These are phyloP conservation scores for Gonocerus acuteangulatus DNA, from an alignment of 2,888 invertebrate species.

Conservation along the genomic window DNA sequence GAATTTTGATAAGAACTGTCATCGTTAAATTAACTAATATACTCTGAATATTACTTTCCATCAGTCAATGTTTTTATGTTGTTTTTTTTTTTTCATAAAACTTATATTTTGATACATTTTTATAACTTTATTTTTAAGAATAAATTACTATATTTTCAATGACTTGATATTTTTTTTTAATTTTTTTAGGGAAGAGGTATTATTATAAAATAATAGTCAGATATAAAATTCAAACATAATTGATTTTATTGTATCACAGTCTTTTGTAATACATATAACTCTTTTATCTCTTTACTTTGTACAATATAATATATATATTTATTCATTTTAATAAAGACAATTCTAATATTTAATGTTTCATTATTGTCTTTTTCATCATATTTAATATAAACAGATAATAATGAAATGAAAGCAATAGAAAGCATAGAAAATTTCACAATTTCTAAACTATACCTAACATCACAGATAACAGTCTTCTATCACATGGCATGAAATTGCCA, in stretches of 20 bases:
- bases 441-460: conserved; percentile 28
- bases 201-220: neutral
- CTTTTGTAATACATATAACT: conserved; percentile 19
- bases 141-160: no score
- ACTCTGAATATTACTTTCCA: no score
- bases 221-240: neutral
- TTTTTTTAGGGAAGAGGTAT: neutral
- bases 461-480: conserved; percentile 38
- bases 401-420: conserved; percentile 3
- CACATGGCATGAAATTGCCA: conserved; percentile 29
- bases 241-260: conserved; percentile 26
- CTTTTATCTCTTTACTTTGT: neutral
- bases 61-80: no score
- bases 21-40: no score
- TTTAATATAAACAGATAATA: neutral
- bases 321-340: neutral
- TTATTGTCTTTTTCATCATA: conserved; percentile 3
- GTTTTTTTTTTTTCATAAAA: neutral
- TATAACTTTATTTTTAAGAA: no score
- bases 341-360: conserved; percentile 5
- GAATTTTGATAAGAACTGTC: no score
- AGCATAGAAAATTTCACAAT: conserved; percentile 7
- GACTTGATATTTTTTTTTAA: neutral
- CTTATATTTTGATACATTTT: neutral
- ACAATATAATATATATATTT: neutral